These are phyloP conservation scores for Chironomus tepperi DNA, from an alignment of 1,140 invertebrate genomes.

Conservation along the genomic window DNA sequence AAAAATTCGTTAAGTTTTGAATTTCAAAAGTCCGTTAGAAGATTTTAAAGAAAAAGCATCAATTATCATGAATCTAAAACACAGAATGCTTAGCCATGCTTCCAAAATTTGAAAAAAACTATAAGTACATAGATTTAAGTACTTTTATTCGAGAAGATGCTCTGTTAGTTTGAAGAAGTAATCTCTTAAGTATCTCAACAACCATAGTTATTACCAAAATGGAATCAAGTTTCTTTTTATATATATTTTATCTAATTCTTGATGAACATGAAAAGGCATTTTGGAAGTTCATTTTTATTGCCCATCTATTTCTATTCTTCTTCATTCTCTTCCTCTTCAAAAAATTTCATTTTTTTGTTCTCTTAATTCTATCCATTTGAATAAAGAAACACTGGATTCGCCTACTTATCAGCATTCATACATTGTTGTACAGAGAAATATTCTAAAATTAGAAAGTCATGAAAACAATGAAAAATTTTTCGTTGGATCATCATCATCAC, in stretches of 20 bases:
- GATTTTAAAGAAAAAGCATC: too few relatives aligned
- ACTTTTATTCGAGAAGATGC: neutral
- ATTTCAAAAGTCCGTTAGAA: neutral
- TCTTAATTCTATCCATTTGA: too few relatives aligned
- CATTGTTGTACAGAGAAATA: neutral
- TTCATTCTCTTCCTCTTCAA: too few relatives aligned
- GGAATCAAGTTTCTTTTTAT: neutral
- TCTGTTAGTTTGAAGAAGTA: neutral
- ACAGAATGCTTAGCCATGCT: neutral
- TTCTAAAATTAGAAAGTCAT: constrained; percentile 9
- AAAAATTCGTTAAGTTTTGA: neutral
- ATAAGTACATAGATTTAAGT: too few relatives aligned
- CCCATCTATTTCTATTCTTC: too few relatives aligned
- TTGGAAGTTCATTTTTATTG: neutral
- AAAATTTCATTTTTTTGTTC: too few relatives aligned
- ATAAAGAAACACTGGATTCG: too few relatives aligned
- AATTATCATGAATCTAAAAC: too few relatives aligned
- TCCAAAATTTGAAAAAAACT: neutral
- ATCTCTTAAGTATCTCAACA: constrained; percentile 13
- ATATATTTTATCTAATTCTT: neutral
- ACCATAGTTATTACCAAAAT: neutral
- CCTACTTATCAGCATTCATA: neutral
- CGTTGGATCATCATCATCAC: too few relatives aligned
- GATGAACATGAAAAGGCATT: neutral
- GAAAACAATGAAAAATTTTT: neutral